A percentile compares a stretch with the other conserved stretches of the same genome.
phyloP scores from a whole-genome alignment of 2,888 invertebrate genomes.

The Syritta pipiens region DNA sequence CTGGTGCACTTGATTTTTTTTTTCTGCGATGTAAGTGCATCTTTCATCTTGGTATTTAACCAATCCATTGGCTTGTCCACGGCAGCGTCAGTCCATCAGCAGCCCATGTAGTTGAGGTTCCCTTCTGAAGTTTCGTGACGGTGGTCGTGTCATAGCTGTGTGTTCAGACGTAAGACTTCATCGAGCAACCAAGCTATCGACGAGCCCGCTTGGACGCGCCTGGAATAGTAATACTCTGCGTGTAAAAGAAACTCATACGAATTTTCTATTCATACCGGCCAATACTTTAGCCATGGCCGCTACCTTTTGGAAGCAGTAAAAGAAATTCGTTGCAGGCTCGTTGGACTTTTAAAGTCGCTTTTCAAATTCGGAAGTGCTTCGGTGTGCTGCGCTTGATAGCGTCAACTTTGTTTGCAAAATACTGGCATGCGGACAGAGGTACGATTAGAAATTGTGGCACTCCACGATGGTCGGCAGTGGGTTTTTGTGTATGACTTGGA shows the following conservation, averaged over 20 bases:
- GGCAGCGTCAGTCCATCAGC: too few species aligned
- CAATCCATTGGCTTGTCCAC: too few species aligned
- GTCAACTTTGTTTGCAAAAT: constrained; percentile 40
- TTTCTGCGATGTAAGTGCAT: too few species aligned
- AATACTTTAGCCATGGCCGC: constrained; percentile 1
- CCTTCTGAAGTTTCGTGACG: too few species aligned
- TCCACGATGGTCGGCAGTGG: constrained; percentile 4
- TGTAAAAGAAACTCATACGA: constrained; percentile 48
- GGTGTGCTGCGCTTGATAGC: constrained; percentile 22
- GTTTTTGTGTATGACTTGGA: constrained; percentile 36
- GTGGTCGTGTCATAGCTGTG: constrained; percentile 22
- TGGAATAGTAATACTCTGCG: constrained; percentile 36
- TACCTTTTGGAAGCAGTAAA: constrained; percentile 22
- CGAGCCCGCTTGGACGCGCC: not conserved
- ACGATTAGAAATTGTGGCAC: constrained; percentile 42
- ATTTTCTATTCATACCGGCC: constrained; percentile 23
- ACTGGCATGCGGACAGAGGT: constrained; percentile 6
- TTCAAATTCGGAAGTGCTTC: constrained; percentile 37
- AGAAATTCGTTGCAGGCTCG: constrained; percentile 21
- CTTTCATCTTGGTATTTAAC: too few species aligned
- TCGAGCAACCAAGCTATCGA: constrained; percentile 1
- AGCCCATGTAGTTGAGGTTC: not conserved
- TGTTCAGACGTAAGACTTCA: constrained; percentile 13
- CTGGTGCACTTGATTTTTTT: too few species aligned
- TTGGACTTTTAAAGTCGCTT: constrained; percentile 18